Evolutionary conservation across 2,888 invertebrate genomes (phyloP), one percentile per base, ranked within the genome.

Genomic region (Polydrusus tereticollis): DNA sequence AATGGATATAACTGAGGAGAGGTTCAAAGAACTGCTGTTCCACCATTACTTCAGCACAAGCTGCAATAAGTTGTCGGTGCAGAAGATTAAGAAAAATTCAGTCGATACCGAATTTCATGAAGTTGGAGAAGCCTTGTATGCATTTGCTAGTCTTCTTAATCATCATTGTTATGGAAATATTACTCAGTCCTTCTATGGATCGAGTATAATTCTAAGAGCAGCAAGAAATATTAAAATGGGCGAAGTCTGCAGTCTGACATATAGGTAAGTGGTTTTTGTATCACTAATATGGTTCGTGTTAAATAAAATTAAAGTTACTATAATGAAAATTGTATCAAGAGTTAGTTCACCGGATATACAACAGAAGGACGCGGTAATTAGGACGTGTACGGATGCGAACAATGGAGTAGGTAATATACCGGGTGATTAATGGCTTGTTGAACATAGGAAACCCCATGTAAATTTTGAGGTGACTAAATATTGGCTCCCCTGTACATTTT

Each of bases 131-230:
- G 76, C 50, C 0, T 57, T 76, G 21, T 77, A 75, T 59, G 90
- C 93, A 1, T 92, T 94, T 78, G 87, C 90, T 47, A 94, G 94
- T 43, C 86, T 96, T 50, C 83, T 96, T 20, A 85, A 97, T 85
- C 97, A 97, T 83, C 94, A 95, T 0, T 97, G 97, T 85, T 88
- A 92, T 73, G 94, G 95, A 1, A 95, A 94, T 86, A 92, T 94
- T 0, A 89, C 91, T 0, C 87, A 94, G 71, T 86, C 87, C 71
- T 90, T 89, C 64, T 84, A 87, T 57, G 88, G 88, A 4, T 84
- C 86, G 60, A 89, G 87, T 78, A 83, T 88, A 14, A 87, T 90
- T 55, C 75, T 89, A 12, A 83, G 86, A 69, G 90, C 92, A 2
- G 82, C 94, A 57, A 87, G 90, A 78, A 90, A 91, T 8, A 93